Conservation (phyloP, 2,797 vertebrate genomes). For the Anguilla marmorata region DNA sequence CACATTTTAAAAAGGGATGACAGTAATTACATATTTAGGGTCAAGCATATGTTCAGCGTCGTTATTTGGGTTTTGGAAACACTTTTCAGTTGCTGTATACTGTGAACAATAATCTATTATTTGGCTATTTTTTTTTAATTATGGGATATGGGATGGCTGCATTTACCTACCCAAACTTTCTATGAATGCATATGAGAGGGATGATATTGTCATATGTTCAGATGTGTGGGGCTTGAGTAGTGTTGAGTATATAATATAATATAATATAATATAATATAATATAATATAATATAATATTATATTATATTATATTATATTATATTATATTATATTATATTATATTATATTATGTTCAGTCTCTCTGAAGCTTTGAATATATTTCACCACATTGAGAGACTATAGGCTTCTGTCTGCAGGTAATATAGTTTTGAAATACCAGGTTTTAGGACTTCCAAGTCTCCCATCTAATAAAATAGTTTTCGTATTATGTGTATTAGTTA, state of each 20-base stretch:
- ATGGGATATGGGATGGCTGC: background rate
- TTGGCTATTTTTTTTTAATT: background rate
- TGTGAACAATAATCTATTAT: background rate
- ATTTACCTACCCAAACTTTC: background rate
- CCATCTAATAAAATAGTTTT: too few relatives aligned
- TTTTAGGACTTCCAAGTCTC: too few relatives aligned
- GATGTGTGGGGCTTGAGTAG: background rate
- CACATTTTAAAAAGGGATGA: conserved; percentile 7
- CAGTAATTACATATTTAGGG: background rate
- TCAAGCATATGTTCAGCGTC: background rate
- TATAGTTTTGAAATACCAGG: too few relatives aligned
- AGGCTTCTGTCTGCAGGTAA: too few relatives aligned
- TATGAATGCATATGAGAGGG: background rate
- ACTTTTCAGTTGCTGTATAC: background rate
- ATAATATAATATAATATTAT: too few relatives aligned
- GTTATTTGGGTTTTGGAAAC: background rate
- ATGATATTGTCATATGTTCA: background rate
- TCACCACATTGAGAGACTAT: too few relatives aligned
- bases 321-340: too few relatives aligned
- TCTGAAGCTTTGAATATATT: background rate
- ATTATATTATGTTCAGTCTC: background rate
- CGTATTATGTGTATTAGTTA: too few relatives aligned
- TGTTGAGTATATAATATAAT: background rate
- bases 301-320: too few relatives aligned
- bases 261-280: too few relatives aligned